Evolutionary conservation across 1,140 invertebrate genomes (phyloP).

Genomic region (Leptopilina boulardi): DNA sequence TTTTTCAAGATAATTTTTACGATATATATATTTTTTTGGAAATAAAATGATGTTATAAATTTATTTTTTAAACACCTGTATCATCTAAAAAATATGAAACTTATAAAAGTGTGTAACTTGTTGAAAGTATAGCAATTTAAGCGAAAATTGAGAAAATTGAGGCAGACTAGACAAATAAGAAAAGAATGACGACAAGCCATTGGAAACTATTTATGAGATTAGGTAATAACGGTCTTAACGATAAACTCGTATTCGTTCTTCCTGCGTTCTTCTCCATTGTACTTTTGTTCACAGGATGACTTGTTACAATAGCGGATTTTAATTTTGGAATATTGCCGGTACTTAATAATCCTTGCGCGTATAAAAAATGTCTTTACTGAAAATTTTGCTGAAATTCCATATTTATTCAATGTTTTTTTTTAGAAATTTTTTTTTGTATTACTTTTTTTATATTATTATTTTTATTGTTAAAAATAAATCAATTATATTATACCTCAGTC

Average conservation of each 20-base stretch:
- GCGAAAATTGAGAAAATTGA: background rate
- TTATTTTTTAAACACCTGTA: no score
- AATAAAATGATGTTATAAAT: no score
- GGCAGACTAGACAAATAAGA: background rate
- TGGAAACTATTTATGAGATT: slow-evolving; percentile 29
- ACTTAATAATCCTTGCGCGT: background rate
- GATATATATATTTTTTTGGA: no score
- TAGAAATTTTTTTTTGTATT: no score
- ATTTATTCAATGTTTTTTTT: no score
- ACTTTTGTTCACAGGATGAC: background rate
- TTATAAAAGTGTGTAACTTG: background rate
- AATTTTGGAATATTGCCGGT: slow-evolving; percentile 23
- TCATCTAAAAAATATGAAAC: background rate
- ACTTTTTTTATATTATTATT: no score
- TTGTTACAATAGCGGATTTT: background rate
- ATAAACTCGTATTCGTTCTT: background rate
- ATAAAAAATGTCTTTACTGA: background rate
- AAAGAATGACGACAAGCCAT: slow-evolving; percentile 9
- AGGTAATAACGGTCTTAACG: slow-evolving; percentile 8
- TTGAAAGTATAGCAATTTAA: background rate
- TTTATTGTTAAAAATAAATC: no score
- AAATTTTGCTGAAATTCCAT: background rate
- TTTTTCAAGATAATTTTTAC: no score
- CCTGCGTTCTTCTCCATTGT: slow-evolving; percentile 1
- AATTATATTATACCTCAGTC: no score